Base-by-base conservation (phyloP, 2,888 invertebrate genomes). In the Furcula furcula region DNA sequence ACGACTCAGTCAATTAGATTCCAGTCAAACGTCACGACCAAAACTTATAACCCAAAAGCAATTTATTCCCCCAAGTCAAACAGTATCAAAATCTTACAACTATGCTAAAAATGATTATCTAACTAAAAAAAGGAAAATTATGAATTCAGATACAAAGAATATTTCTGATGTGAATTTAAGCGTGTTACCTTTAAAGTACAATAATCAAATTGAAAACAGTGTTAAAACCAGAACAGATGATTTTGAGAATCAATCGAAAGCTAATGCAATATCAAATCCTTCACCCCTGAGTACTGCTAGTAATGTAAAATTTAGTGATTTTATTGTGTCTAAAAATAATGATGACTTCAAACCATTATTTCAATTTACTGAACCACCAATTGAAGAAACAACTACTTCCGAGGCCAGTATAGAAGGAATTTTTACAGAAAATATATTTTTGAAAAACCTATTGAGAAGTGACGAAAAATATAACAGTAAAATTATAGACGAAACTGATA, bases 381-480 rank as follows among this genome's bases (percentile, higher is more conserved):
- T 32, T 14, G 38, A 46, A 36, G 36, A 46, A 35, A 46, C 44
- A 19, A 51, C 56, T 5, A 65, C 67, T n/a, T 64, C 68, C 7
- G 68, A 69, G 46, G 36, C 37, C 10, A 62, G 33, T 13, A 48
- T 71, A 10, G 63, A 72, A 52, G 65, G 76, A 12, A 59, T 72
- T 10, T 53, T 88, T 15, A 60, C 66, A 44, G 69, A 75, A 1
- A 88, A 88, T 34, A 70, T 86, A 31, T 88, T 87, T 47, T 52
- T 88, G 10, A 82, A 75, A 59, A 77, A 76, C 44, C 34, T 86
- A 23, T 58, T 80, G n/a, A 70, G 55, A 15, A 41, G 46, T 13
- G 56, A 66, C 31, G 41, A 56, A 20, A 48, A 52, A 20, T 34
- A 33, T 21, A 34, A 35, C 2, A 58, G 61, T 18, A 64, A 64